These are phyloP conservation scores for Lymantria dispar DNA, from an alignment of 2,888 invertebrate species.

Conservation along the genomic window DNA sequence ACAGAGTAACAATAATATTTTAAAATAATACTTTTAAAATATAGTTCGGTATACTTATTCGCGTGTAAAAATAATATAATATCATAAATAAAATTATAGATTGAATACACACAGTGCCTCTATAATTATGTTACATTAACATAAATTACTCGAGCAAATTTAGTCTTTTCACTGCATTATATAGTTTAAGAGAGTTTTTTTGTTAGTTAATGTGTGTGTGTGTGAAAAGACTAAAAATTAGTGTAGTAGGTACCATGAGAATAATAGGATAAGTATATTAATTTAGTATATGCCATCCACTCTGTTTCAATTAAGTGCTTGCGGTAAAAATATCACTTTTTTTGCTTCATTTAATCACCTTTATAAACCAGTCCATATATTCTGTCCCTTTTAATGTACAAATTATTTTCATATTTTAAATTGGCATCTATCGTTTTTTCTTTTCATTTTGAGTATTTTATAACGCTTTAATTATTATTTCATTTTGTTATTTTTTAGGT, in stretches of 20 bases:
- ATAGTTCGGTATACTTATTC: constrained; percentile 50
- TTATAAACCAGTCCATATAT: constrained; percentile 29
- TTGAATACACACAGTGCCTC: constrained; percentile 83
- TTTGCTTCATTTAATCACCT: constrained; percentile 24
- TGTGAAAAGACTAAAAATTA: constrained; percentile 74
- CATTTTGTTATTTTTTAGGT: constrained; percentile 44
- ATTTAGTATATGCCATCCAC: constrained; percentile 57
- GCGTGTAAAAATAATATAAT: constrained; percentile 65
- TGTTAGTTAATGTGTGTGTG: constrained; percentile 31
- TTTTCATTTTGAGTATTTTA: constrained; percentile 37
- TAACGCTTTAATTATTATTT: constrained; percentile 40
- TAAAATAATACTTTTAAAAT: constrained; percentile 43
- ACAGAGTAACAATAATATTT: constrained; percentile 39
- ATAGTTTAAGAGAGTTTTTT: constrained; percentile 19
- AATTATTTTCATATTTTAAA: constrained; percentile 14
- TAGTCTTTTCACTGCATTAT: constrained; percentile 68
- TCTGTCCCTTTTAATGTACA: constrained; percentile 23
- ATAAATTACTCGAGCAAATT: constrained; percentile 79
- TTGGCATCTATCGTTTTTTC: constrained; percentile 46
- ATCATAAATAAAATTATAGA: constrained; percentile 56
- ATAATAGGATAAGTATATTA: constrained; percentile 63
- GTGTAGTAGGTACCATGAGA: constrained; percentile 67
- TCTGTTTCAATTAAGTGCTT: constrained; percentile 54
- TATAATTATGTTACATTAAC: constrained; percentile 83
- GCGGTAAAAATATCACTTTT: constrained; percentile 52